Evolutionary conservation across 2,888 invertebrate species (phyloP), one percentile per base, ranked within the genome.

Genomic region (Tenthredo livida): DNA sequence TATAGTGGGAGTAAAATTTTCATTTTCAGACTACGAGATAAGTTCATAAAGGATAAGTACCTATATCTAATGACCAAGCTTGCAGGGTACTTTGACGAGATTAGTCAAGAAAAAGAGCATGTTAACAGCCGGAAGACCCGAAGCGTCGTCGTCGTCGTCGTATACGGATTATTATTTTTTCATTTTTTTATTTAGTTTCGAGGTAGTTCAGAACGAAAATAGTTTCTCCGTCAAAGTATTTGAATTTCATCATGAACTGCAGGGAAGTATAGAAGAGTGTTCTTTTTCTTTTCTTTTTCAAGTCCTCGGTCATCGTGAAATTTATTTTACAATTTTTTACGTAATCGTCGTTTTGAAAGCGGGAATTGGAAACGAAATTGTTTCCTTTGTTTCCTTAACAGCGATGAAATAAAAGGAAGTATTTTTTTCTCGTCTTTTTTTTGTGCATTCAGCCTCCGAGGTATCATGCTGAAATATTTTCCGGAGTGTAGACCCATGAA

Each of bases 41-140:
- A 77, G 50, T 77, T 77, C 54, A 54, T 77, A 54, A 77, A 77
- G 77, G 77, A 77, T 50, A 77, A 77, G 50, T 61, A 77, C 77
- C 29, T 33, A 58, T 50, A 80, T 9, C 37, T 40, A 58, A 80
- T 80, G 61, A 61, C 40, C 40, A 17, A 80, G 80, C 21, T 80
- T 33, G 80, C 80, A 80, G 58, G 40, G n/a, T 80, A 58, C 37
- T 58, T 61, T 61, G 61, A 80, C 37, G 58, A 61, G 61, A 80
- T 80, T 80, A 80, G 58, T 25, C 61, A 61, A 61, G 40, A 25
- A 61, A n/a, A 61, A 80, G 29, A 77, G 50, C 29, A 75, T 40
- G 75, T 12, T 75, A 75, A 75, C 40, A 75, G 12, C 75, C 5
- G 75, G 21, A 21, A 75, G 47, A 25, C 21, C 21, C 43, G 17